phyloP scores from a whole-genome alignment of 2,113 vertebrate species.

The Menura novaehollandiae region DNA sequence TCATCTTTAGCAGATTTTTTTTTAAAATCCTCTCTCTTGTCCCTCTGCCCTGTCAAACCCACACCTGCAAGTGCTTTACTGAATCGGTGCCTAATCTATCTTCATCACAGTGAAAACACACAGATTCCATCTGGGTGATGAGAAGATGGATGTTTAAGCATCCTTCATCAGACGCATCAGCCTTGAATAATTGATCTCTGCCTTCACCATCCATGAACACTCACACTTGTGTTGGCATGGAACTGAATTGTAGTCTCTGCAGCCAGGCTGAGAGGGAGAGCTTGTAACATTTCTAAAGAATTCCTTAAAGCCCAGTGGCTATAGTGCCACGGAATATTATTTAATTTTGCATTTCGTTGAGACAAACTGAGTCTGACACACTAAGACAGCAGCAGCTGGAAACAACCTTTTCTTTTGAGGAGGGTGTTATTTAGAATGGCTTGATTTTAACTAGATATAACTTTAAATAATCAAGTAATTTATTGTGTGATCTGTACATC shows the following conservation, averaged over 20 bases:
- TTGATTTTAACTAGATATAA: neutral
- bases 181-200: neutral
- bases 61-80: neutral
- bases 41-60: neutral
- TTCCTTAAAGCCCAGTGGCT: neutral
- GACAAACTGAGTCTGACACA: fast-evolving
- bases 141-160: neutral
- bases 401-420: neutral
- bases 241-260: neutral
- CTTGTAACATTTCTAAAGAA: neutral
- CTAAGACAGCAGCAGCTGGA: neutral
- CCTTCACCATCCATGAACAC: neutral
- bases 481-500: neutral
- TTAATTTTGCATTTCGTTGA: neutral
- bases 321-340: neutral
- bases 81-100: neutral
- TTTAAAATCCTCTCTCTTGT: neutral
- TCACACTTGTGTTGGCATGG: neutral
- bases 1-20: neutral
- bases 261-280: neutral
- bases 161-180: neutral
- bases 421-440: neutral
- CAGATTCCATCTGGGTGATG: neutral
- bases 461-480: neutral
- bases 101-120: neutral